phyloP scores from a whole-genome alignment of 2,888 invertebrate species.

The Crossocerus cetratus region DNA sequence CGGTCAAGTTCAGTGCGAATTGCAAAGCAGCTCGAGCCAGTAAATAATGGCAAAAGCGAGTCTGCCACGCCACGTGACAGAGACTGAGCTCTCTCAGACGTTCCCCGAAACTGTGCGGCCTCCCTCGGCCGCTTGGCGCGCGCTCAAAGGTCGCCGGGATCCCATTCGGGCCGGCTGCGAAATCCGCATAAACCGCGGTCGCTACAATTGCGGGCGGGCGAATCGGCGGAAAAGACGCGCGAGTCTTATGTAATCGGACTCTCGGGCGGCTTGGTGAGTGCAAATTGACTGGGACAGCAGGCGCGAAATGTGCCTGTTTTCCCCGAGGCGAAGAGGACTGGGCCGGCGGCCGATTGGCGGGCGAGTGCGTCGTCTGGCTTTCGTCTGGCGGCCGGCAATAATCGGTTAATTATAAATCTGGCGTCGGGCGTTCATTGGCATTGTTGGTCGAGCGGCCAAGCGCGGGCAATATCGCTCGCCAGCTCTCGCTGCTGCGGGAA shows the following conservation, averaged over 20 bases:
- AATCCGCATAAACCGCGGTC: neutral
- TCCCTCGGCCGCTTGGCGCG: constrained; percentile 51
- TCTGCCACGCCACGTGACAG: constrained; percentile 16
- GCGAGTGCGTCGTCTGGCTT: constrained; percentile 60
- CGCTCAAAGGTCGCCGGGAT: constrained; percentile 49
- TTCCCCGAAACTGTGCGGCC: constrained; percentile 49
- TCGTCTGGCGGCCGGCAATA: constrained; percentile 51
- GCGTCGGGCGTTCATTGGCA: constrained; percentile 56
- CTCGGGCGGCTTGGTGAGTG: too few species aligned
- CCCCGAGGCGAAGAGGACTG: too few species aligned
- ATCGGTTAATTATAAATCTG: constrained; percentile 57
- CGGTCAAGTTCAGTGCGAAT: too few species aligned
- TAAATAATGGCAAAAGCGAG: neutral
- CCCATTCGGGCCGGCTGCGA: neutral
- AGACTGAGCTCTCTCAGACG: constrained; percentile 22
- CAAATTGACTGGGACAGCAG: neutral
- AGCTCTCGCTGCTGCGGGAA: neutral
- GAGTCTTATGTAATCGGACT: constrained; percentile 19
- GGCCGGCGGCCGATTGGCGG: constrained; percentile 35
- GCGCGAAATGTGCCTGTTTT: neutral
- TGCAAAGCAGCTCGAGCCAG: too few species aligned
- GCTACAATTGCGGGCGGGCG: neutral
- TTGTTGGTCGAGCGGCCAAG: constrained; percentile 26
- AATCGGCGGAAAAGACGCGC: neutral
- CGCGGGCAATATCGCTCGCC: neutral